Evolutionary conservation across 2,113 vertebrate genomes (phyloP).

Genomic region (Cichladusa arquata): DNA sequence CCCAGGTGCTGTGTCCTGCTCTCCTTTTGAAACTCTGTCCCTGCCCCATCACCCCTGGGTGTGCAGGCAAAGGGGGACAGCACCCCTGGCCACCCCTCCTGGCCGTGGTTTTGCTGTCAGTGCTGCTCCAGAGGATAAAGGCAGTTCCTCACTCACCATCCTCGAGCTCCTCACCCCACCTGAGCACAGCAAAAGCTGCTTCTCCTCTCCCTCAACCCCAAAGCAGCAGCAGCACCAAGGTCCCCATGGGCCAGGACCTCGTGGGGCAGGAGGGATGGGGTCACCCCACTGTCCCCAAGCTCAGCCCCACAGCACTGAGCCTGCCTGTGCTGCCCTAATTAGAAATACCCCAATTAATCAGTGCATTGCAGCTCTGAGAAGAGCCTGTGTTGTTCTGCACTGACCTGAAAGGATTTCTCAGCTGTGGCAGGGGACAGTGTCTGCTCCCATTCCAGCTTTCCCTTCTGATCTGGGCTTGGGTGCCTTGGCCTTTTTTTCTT

Average conservation of each 20-base stretch:
- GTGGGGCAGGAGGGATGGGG: fast-evolving
- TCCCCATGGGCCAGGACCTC: fast-evolving
- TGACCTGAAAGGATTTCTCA: slow-evolving; percentile 23
- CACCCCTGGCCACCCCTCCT: fast-evolving
- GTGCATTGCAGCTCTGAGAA: fast-evolving
- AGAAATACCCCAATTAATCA: background rate
- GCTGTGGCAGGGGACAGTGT: fast-evolving
- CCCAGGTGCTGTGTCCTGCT: background rate
- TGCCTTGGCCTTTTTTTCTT: background rate
- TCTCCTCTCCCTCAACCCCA: background rate
- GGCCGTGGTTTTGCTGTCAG: fast-evolving
- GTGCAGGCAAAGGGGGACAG: background rate
- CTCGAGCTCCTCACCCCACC: fast-evolving
- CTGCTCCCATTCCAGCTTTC: background rate
- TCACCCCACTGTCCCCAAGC: background rate
- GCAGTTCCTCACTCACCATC: fast-evolving
- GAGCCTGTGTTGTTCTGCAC: slow-evolving; percentile 23
- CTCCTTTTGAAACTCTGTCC: background rate
- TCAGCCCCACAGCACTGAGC: background rate
- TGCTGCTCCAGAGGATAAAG: background rate
- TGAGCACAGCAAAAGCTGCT: background rate
- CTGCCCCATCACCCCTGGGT: background rate
- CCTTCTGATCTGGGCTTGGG: background rate
- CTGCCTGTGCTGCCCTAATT: background rate
- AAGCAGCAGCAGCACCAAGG: background rate